These are phyloP conservation scores for Pangasianodon hypophthalmus DNA, from an alignment of 2,113 vertebrate species.

Conservation along the genomic window DNA sequence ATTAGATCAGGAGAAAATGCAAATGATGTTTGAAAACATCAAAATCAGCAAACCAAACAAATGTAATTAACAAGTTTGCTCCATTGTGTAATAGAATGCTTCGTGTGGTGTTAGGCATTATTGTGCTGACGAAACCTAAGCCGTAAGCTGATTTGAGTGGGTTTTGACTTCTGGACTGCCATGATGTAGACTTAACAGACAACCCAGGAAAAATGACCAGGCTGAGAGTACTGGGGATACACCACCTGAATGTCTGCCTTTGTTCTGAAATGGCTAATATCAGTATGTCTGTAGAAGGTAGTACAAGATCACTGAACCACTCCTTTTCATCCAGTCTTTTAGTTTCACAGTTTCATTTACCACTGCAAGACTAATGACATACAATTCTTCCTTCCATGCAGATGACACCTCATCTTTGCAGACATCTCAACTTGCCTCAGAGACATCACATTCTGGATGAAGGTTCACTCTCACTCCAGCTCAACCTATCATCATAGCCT, in stretches of 20 bases:
- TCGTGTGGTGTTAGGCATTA: neutral
- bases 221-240: slow-evolving; percentile 58
- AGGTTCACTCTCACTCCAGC: neutral
- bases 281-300: neutral
- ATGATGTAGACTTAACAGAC: slow-evolving; percentile 49
- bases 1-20: neutral
- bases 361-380: neutral
- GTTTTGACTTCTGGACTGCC: neutral
- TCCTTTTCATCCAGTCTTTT: slow-evolving; percentile 27
- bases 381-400: neutral
- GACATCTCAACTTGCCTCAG: neutral
- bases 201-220: slow-evolving; percentile 56
- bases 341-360: slow-evolving; percentile 2
- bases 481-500: neutral
- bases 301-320: neutral
- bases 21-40: neutral
- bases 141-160: neutral
- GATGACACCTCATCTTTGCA: neutral
- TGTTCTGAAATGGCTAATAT: slow-evolving; percentile 58
- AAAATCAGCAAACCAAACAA: neutral
- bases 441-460: slow-evolving; percentile 2
- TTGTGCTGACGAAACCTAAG: slow-evolving; percentile 7
- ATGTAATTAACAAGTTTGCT: neutral
- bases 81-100: neutral
- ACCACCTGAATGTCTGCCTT: slow-evolving; percentile 58